These are phyloP conservation scores for Drosophila tsacasi DNA, from an alignment of 1,140 invertebrate species.

Conservation along the genomic window DNA sequence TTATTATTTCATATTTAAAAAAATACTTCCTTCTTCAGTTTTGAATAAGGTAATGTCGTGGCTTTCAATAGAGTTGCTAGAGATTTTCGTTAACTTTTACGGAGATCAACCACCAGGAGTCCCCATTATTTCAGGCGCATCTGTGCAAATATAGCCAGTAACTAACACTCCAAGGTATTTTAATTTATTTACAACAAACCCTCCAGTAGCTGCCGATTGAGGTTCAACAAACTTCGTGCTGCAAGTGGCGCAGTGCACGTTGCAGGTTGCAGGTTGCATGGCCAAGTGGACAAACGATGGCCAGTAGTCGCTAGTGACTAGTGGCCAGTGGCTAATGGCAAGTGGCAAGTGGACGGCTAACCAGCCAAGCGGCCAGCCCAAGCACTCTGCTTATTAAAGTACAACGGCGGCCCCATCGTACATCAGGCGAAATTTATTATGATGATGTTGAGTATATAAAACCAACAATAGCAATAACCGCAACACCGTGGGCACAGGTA, in stretches of 20 bases:
- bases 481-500: constrained; percentile 58
- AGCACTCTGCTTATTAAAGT: constrained; percentile 82
- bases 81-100: neutral
- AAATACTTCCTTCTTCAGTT: neutral
- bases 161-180: constrained; percentile 59
- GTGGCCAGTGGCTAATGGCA: constrained; percentile 43
- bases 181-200: constrained; percentile 56
- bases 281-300: constrained; percentile 74
- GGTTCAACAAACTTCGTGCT: constrained; percentile 48
- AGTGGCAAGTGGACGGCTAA: constrained; percentile 47
- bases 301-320: constrained; percentile 46
- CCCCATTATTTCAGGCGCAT: neutral
- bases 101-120: neutral
- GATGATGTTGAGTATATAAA: constrained; percentile 77
- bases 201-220: constrained; percentile 35
- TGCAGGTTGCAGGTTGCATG: constrained; percentile 57
- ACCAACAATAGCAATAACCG: constrained; percentile 47
- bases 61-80: neutral
- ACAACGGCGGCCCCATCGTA: constrained; percentile 62
- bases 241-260: constrained; percentile 9
- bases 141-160: constrained; percentile 48
- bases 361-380: constrained; percentile 74
- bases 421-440: constrained; percentile 82
- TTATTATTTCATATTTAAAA: neutral
- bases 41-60: neutral